phyloP scores from a whole-genome alignment of 53 echinoderm and acorn worm genomes.

The Patiria pectinifera region DNA sequence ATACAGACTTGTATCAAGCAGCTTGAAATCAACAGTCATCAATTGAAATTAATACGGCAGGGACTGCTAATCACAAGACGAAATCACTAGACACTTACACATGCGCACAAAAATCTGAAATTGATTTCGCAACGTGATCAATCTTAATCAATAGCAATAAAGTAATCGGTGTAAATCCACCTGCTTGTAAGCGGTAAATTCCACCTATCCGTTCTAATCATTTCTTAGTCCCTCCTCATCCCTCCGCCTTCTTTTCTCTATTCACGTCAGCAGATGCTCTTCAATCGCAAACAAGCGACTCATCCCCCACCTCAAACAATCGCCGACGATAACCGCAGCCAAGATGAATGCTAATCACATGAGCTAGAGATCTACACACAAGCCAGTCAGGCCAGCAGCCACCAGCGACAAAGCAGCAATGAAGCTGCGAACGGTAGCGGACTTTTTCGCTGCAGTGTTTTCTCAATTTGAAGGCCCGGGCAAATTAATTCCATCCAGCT shows the following conservation, averaged over 20 bases:
- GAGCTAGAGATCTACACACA: neutral
- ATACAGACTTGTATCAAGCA: no score
- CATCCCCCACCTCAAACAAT: conserved; percentile 46
- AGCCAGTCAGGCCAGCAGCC: neutral
- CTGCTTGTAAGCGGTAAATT: neutral
- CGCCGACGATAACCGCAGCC: neutral
- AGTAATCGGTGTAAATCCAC: neutral
- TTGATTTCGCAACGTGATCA: neutral
- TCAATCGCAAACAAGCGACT: neutral
- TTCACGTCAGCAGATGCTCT: neutral
- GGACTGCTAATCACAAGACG: neutral
- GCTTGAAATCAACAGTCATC: neutral
- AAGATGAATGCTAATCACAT: conserved; percentile 15
- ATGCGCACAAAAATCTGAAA: neutral
- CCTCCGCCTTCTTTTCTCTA: neutral
- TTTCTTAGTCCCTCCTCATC: neutral
- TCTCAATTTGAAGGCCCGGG: conserved; percentile 20
- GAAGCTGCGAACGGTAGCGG: neutral
- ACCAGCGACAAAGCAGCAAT: neutral
- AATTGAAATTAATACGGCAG: neutral
- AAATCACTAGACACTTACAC: neutral
- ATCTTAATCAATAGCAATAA: neutral
- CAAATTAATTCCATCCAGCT: conserved; percentile 48
- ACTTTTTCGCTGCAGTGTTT: neutral
- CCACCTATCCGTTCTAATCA: neutral